phyloP scores from a whole-genome alignment of 2,113 vertebrate genomes.

The Neomonachus schauinslandi region DNA sequence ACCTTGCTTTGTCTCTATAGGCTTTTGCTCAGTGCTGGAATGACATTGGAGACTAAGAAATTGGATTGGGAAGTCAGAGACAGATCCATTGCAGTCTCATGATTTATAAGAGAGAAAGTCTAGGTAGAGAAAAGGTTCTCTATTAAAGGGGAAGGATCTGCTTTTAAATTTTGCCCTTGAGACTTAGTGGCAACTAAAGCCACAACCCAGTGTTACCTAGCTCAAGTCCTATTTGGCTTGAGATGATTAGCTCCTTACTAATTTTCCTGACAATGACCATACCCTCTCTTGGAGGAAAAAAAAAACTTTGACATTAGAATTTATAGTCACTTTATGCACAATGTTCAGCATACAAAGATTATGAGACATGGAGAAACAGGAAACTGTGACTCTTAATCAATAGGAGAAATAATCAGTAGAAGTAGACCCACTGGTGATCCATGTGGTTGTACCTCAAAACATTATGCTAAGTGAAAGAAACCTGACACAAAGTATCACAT shows the following conservation, averaged over 20 bases:
- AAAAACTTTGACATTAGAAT: neutral
- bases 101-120: neutral
- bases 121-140: neutral
- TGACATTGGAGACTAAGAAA: neutral
- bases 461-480: neutral
- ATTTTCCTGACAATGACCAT: neutral
- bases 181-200: neutral
- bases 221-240: neutral
- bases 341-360: neutral
- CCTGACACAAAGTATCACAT: neutral
- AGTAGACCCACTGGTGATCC: neutral
- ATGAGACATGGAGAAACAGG: neutral
- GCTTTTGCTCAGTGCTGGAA: neutral
- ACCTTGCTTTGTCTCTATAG: neutral
- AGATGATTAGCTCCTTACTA: neutral
- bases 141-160: neutral
- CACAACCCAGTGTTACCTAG: neutral
- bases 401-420: neutral
- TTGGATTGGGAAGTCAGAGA: neutral
- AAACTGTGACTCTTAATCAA: neutral
- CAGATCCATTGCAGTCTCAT: neutral
- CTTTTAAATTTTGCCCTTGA: neutral
- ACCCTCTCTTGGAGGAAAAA: neutral
- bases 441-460: neutral
- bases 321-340: neutral